phyloP scores from a whole-genome alignment of 2,888 invertebrate genomes.

The Drosophila kuntzei region DNA sequence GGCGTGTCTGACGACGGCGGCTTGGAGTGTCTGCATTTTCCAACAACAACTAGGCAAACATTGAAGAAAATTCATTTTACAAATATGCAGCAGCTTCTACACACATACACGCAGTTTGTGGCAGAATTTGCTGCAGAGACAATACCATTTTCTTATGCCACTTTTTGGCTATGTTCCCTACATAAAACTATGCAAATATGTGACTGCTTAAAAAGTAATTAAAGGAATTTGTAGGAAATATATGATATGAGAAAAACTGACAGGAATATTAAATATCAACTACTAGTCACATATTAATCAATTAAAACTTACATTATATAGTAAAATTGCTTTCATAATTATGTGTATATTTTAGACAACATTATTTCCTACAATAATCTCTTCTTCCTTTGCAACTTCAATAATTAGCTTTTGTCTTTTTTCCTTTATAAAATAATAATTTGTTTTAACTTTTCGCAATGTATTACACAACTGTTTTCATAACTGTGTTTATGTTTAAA shows the following conservation, averaged over 20 bases:
- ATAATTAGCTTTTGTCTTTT: too few species aligned
- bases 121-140: conserved; percentile 8
- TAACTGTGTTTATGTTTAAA: too few species aligned
- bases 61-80: conserved; percentile 36
- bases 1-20: conserved; percentile 27
- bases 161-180: not conserved
- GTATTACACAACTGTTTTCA: too few species aligned
- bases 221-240: not conserved
- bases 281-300: too few species aligned
- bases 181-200: not conserved
- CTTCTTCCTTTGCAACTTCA: not conserved
- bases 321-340: too few species aligned
- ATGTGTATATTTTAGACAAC: too few species aligned
- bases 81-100: conserved; percentile 39
- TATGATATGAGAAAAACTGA: not conserved
- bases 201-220: conserved; percentile 1
- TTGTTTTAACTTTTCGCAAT: too few species aligned
- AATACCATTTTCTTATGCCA: conserved; percentile 3
- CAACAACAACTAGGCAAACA: conserved; percentile 17
- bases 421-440: too few species aligned
- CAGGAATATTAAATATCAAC: not conserved
- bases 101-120: not conserved
- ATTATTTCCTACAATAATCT: too few species aligned
- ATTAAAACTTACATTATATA: too few species aligned
- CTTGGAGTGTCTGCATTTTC: not conserved